phyloP scores from a whole-genome alignment of 2,797 vertebrate species.

The Choloepus didactylus region DNA sequence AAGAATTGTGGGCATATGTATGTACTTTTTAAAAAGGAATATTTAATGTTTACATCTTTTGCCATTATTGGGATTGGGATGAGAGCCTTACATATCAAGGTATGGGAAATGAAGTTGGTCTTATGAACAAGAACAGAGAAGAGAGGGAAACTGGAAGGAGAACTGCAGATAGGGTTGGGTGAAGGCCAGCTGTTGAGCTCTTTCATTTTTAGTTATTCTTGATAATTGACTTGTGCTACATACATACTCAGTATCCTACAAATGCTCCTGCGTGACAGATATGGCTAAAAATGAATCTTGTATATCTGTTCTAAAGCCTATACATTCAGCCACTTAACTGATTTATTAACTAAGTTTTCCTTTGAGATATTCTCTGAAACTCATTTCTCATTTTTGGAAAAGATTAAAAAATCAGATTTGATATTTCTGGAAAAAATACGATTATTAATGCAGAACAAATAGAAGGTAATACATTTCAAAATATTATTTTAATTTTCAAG shows the following conservation, averaged over 20 bases:
- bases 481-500: constrained; percentile 44
- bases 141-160: constrained; percentile 6
- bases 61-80: background rate
- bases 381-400: constrained; percentile 1
- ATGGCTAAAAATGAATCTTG: background rate
- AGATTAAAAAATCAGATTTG: background rate
- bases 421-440: background rate
- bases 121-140: constrained; percentile 7
- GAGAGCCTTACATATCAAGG: background rate
- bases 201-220: constrained; percentile 27
- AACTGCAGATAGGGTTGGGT: background rate
- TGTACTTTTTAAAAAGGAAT: constrained; percentile 8
- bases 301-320: background rate
- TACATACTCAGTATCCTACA: background rate
- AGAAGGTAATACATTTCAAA: background rate
- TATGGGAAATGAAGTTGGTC: background rate
- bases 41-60: constrained; percentile 2
- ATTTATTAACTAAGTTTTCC: constrained; percentile 13
- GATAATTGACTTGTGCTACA: background rate
- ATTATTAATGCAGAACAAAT: constrained; percentile 13
- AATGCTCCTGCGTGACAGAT: background rate
- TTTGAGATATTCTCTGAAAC: constrained; percentile 4
- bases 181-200: background rate
- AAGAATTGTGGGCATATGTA: background rate
- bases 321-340: background rate